Evolutionary conservation across 2,113 vertebrate genomes (phyloP).

Genomic region (Lates calcarifer): DNA sequence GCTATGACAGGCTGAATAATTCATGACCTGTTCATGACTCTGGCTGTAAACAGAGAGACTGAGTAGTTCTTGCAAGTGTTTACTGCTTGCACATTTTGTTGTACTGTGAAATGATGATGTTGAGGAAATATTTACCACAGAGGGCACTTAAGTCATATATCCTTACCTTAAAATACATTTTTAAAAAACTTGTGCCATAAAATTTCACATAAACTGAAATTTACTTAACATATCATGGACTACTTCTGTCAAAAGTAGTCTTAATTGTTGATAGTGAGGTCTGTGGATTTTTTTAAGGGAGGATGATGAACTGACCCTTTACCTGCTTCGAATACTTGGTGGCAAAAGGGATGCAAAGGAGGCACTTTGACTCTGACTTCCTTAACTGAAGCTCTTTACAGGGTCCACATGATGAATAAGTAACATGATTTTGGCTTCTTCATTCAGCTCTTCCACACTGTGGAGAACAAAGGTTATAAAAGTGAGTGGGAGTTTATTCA

Average conservation of each 20-base stretch:
- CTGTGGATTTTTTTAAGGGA: not conserved
- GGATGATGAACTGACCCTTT: not conserved
- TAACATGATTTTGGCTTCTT: not conserved
- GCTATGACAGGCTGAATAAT: constrained; percentile 67
- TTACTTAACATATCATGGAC: no score
- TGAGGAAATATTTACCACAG: constrained; percentile 15
- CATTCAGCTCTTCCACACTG: not conserved
- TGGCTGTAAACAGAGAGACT: constrained; percentile 45
- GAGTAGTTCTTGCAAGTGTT: constrained; percentile 25
- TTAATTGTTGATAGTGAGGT: not conserved
- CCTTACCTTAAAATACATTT: not conserved
- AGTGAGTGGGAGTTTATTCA: constrained; percentile 27
- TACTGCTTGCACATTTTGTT: constrained; percentile 30
- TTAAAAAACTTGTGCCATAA: not conserved
- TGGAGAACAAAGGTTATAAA: not conserved
- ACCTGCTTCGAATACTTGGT: not conserved
- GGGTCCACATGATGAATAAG: constrained; percentile 1
- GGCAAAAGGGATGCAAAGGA: not conserved
- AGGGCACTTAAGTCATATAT: not conserved
- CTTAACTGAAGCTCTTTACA: not conserved
- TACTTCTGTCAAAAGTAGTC: not conserved
- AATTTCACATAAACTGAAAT: not conserved
- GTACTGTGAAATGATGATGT: constrained; percentile 24
- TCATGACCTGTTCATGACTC: constrained; percentile 54
- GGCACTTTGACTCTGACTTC: not conserved